phyloP scores from a whole-genome alignment of 2,888 invertebrate genomes.

The Dynastes tityus region DNA sequence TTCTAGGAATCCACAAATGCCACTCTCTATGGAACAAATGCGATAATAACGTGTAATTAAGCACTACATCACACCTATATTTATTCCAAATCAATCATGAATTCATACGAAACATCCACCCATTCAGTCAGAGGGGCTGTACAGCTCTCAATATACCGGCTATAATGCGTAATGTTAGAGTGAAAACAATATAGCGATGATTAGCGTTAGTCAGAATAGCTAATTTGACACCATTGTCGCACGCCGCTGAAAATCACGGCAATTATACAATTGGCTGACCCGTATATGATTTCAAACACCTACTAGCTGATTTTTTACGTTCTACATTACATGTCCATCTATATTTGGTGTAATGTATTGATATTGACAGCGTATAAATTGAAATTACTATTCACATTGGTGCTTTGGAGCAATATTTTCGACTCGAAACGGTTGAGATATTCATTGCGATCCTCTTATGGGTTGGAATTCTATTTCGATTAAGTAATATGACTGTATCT shows the following conservation, averaged over 20 bases:
- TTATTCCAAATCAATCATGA: slow-evolving; percentile 1
- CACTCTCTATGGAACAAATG: too few species aligned
- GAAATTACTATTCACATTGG: too few species aligned
- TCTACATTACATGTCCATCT: too few species aligned
- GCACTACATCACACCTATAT: not conserved
- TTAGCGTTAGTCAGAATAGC: not conserved
- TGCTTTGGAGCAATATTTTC: too few species aligned
- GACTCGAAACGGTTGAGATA: too few species aligned
- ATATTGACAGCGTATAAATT: too few species aligned
- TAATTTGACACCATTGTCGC: not conserved
- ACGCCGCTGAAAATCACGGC: not conserved
- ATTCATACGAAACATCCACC: not conserved
- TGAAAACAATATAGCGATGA: slow-evolving; percentile 1
- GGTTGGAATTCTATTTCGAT: too few species aligned
- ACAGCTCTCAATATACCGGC: not conserved
- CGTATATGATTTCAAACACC: not conserved
- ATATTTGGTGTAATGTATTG: too few species aligned
- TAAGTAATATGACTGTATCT: too few species aligned
- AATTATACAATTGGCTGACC: slow-evolving; percentile 1
- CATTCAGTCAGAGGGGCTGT: not conserved
- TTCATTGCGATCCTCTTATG: too few species aligned
- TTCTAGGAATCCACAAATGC: too few species aligned
- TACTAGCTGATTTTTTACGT: too few species aligned
- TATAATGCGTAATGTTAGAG: not conserved
- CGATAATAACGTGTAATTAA: not conserved